Base-by-base conservation (phyloP, 1,140 invertebrate species). In the Drosophila tsacasi region DNA sequence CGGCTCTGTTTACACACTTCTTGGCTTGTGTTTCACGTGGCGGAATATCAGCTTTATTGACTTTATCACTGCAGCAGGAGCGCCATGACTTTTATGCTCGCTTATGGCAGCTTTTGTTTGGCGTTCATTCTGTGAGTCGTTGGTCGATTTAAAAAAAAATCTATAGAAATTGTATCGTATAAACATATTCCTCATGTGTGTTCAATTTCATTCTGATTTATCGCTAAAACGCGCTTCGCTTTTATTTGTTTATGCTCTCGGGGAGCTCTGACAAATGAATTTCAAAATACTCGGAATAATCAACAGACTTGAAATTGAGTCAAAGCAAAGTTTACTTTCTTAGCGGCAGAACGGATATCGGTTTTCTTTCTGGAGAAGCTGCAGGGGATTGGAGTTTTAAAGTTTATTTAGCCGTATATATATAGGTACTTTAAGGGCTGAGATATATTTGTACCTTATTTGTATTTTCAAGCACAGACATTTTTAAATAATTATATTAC, bases 61-160 rank as follows among this genome's bases (percentile, higher is more conserved):
- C 57, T 62, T 60, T 74, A 85, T 76, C 81, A 77, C 72, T 71
- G 76, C 59, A 68, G 40, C 65, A 66, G 73, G 67, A 87, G 32
- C 32, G 17, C 5, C 54, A 23, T 12, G 54, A 57, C 83, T 76
- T 81, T 85, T 55, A 85, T 86, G 66, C 66, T 68, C 54, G 49
- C 32, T 57, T 63, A 39, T 55, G 37, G 19, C 47, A 44, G 49
- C 64, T 68, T 67, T 68, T 71, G 63, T 71, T 35, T 57, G 63
- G 47, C 17, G 17, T 50, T 67, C 40, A 35, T 37, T 57, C 54
- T 35, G 32, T n/a, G n/a, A 19, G 39, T 54, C 21, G n/a, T 37
- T 23, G 32, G 54, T 37, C 68, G 30, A 55, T 63, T 35, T 50
- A 27, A 21, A 42, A 63, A 42, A 63, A 19, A 74, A 75, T 63